A percentile compares a stretch with the other conserved stretches of the same genome.
phyloP scores from a whole-genome alignment of 2,113 vertebrate species.

The Macrotis lagotis region DNA sequence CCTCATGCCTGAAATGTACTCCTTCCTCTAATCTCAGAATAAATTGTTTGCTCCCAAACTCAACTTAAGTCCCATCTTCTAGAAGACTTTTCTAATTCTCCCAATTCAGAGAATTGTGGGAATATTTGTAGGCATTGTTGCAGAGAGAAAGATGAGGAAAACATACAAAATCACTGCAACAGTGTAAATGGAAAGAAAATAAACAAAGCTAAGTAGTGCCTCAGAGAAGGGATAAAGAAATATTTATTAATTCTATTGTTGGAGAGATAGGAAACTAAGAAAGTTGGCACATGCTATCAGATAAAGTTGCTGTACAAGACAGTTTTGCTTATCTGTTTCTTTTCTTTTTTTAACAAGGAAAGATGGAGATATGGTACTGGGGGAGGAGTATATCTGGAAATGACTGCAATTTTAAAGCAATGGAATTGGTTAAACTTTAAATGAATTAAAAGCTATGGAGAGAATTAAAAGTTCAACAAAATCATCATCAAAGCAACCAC shows the following conservation, averaged over 20 bases:
- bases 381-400: neutral
- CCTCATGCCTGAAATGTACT: neutral
- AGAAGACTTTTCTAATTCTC: too few species aligned
- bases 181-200: neutral
- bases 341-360: neutral
- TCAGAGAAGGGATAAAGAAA: neutral
- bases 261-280: neutral
- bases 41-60: neutral
- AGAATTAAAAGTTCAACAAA: neutral
- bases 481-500: neutral
- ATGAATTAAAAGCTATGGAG: neutral
- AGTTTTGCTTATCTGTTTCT: neutral
- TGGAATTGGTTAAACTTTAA: neutral
- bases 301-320: neutral
- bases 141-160: neutral
- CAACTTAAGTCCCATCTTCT: too few species aligned
- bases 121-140: neutral
- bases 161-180: neutral
- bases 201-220: neutral
- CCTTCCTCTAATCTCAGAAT: neutral
- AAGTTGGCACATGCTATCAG: neutral
- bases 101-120: neutral
- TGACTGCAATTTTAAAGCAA: neutral
- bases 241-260: neutral
- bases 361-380: neutral